These are phyloP conservation scores for Acanthurus lineatus DNA, from an alignment of 2,797 vertebrate genomes.

Conservation along the genomic window DNA sequence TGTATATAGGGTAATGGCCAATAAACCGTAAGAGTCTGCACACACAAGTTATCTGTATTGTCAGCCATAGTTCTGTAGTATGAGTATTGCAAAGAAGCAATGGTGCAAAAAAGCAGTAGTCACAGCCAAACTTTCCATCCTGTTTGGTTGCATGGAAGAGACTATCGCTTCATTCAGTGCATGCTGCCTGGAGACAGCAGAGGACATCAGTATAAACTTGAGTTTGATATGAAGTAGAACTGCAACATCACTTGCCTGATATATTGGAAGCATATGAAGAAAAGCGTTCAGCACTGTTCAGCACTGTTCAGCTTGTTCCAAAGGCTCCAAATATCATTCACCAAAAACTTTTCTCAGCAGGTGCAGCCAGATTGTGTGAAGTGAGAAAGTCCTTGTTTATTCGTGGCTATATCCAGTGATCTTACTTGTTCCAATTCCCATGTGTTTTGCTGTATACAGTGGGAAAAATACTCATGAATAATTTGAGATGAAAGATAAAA, in stretches of 20 bases:
- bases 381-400: slow-evolving; percentile 62
- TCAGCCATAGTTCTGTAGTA: too few species aligned
- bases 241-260: background rate
- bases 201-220: background rate
- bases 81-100: too few species aligned
- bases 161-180: background rate
- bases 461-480: slow-evolving; percentile 76
- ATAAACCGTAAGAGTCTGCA: too few species aligned
- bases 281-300: slow-evolving; percentile 1
- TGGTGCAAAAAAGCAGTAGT: too few species aligned
- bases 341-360: slow-evolving; percentile 28
- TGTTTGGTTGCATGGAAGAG: background rate
- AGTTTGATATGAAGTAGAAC: background rate
- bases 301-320: slow-evolving; percentile 10
- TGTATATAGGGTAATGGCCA: too few species aligned
- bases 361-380: slow-evolving; percentile 30
- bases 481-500: slow-evolving; percentile 78
- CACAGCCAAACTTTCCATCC: too few species aligned
- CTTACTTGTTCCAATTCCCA: slow-evolving; percentile 55
- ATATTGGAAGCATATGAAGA: slow-evolving; percentile 20
- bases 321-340: slow-evolving; percentile 11
- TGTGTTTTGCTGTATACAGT: slow-evolving; percentile 60
- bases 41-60: too few species aligned
- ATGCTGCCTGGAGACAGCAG: background rate
- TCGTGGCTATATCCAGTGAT: slow-evolving; percentile 55